phyloP scores from a whole-genome alignment of 1,140 invertebrate species.

The Drosophila dunni region DNA sequence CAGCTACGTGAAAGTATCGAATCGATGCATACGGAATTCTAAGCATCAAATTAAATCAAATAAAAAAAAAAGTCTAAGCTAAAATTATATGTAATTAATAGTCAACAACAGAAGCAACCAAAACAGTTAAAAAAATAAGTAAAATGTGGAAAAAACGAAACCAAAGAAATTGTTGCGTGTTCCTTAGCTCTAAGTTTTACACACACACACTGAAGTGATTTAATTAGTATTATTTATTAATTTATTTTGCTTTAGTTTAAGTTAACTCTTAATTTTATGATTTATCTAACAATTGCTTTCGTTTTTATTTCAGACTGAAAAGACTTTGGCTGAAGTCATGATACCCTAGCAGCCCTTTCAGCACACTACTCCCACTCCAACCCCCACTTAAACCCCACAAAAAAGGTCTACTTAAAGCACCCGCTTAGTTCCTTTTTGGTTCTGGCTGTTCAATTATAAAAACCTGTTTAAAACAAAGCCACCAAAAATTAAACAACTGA shows the following conservation, averaged over 20 bases:
- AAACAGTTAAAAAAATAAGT: conserved; percentile 8
- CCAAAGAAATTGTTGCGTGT: conserved; percentile 54
- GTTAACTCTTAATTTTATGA: conserved; percentile 30
- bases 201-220: conserved; percentile 9
- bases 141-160: conserved; percentile 26
- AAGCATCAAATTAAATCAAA: conserved; percentile 52
- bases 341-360: conserved; percentile 76
- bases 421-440: conserved; percentile 38
- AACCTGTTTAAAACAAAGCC: conserved; percentile 35
- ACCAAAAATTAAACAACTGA: conserved; percentile 45
- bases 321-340: conserved; percentile 83
- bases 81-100: conserved; percentile 37
- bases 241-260: conserved; percentile 9
- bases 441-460: conserved; percentile 5
- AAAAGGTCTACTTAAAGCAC: conserved; percentile 11
- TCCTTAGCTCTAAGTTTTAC: conserved; percentile 20
- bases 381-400: not conserved
- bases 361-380: conserved; percentile 26
- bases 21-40: conserved; percentile 69
- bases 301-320: conserved; percentile 84
- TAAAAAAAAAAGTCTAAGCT: conserved; percentile 1
- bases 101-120: conserved; percentile 16
- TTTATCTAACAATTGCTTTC: conserved; percentile 41
- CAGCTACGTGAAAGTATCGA: conserved; percentile 75
- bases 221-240: conserved; percentile 1